Percentiles rank a stretch among this genome's conserved stretches.
phyloP scores from a whole-genome alignment of 2,113 vertebrate genomes.

The Vimba vimba region DNA sequence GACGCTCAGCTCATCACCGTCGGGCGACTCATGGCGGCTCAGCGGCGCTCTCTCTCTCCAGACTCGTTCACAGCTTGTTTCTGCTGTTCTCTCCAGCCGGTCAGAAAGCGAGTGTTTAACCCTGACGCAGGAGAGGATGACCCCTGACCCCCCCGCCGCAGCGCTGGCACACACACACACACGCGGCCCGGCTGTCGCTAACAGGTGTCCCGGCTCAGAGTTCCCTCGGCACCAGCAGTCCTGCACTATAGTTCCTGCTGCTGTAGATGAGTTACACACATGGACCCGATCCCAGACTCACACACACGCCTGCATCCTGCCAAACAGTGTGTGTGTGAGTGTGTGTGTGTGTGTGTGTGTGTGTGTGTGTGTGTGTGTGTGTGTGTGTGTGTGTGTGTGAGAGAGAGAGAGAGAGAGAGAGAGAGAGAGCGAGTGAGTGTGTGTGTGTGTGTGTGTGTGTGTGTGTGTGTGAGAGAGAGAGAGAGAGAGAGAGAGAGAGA shows the following conservation, averaged over 20 bases:
- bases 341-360: too few relatives aligned
- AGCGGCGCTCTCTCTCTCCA: slow-evolving; percentile 36
- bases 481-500: too few relatives aligned
- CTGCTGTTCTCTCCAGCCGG: slow-evolving; percentile 50
- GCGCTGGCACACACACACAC: slow-evolving; percentile 45
- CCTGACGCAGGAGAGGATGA: slow-evolving; percentile 53
- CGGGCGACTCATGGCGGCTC: slow-evolving; percentile 19
- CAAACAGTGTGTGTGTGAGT: slow-evolving; percentile 23
- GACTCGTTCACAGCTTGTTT: slow-evolving; percentile 56
- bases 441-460: too few relatives aligned
- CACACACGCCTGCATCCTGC: slow-evolving; percentile 39
- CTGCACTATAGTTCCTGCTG: slow-evolving; percentile 48
- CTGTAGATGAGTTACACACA: slow-evolving; percentile 46
- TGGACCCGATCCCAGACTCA: slow-evolving; percentile 34
- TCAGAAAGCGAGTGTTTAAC: slow-evolving; percentile 62
- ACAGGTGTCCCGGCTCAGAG: slow-evolving; percentile 66
- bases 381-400: too few relatives aligned
- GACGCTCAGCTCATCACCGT: slow-evolving; percentile 52
- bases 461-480: too few relatives aligned
- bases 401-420: too few relatives aligned
- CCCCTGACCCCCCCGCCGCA: slow-evolving; percentile 36
- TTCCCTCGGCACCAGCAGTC: slow-evolving; percentile 48
- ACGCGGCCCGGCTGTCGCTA: slow-evolving; percentile 58
- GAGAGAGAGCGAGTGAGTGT: too few relatives aligned
- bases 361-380: too few relatives aligned